Evolutionary conservation across 2,888 invertebrate genomes (phyloP), one percentile per base, ranked within the genome.

Genomic region (Drosophila mercatorum): DNA sequence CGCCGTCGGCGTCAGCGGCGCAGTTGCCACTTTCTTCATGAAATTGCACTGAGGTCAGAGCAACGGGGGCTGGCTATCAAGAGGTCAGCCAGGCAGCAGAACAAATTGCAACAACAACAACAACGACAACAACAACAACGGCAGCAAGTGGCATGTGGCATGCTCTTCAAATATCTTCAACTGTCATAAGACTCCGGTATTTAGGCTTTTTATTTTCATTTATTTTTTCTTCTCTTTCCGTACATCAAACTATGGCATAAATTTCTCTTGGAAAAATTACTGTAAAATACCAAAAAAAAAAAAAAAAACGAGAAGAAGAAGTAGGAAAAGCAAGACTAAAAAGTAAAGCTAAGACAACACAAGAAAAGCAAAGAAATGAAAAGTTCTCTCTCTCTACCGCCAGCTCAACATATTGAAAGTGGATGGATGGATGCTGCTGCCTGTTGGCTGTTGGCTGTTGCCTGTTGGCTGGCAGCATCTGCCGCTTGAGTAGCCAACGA

Each of bases 11-110:
- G 75, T 49, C 62, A 26, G 10, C 58, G 59, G 38, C 51, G 59
- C 57, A 63, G 59, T 59, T 41, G 66, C 56, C 67, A 78, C 85
- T 85, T 85, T 89, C 88, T 85, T 89, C 74, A 81, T 69, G 79
- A 81, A 72, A 70, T 73, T 72, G 80, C 77, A 80, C 75, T 68
- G 56, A 75, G 77, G 78, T 78, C 73, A 77, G 68, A 67, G 62
- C 67, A 70, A 68, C 59, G 61, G 47, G 75, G 17, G 17, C 17
- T 17, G 17, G 60, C 52, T 28, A 52, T 58, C 67, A 72, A 47
- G 85, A 83, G 88, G 88, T 87, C 84, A 78, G 58, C 11, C 12
- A 56, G 22, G 17, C 17, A 47, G 66, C 65, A 68, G 31, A 34
- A 34, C 31, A 34, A 34, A 34, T 34, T 62, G n/a, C 31, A 34